A percentile compares a stretch with the other conserved stretches of the same genome.
These are phyloP conservation scores for Brenthis hecate DNA, from an alignment of 2,888 invertebrate genomes.

Conservation along the genomic window DNA sequence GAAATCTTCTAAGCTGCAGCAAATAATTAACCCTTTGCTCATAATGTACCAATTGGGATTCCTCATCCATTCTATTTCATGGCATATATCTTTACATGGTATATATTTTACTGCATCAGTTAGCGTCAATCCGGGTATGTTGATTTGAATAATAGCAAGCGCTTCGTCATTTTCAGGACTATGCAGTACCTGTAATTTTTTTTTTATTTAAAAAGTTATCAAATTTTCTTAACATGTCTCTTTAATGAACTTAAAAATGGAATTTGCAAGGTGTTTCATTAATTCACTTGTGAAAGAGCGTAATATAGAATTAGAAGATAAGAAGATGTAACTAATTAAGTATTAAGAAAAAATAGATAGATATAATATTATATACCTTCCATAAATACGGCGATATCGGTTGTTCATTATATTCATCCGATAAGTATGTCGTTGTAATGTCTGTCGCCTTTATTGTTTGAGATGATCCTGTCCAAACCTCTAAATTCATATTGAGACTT, in stretches of 20 bases:
- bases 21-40: slow-evolving; percentile 54
- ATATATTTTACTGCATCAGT: slow-evolving; percentile 42
- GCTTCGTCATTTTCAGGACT: slow-evolving; percentile 46
- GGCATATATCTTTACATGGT: slow-evolving; percentile 56
- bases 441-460: slow-evolving; percentile 29
- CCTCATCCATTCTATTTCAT: slow-evolving; percentile 51
- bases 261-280: not conserved
- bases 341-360: too few relatives aligned
- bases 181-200: slow-evolving; percentile 55
- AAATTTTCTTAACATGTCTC: too few relatives aligned
- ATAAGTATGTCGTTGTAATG: not conserved
- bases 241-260: not conserved
- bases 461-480: slow-evolving; percentile 52
- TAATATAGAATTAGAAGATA: too few relatives aligned
- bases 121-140: slow-evolving; percentile 52
- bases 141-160: slow-evolving; percentile 60
- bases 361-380: slow-evolving; percentile 52
- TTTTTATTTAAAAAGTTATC: not conserved
- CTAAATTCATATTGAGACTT: slow-evolving; percentile 40
- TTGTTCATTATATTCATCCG: slow-evolving; percentile 37
- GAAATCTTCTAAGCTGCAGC: slow-evolving; percentile 54
- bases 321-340: too few relatives aligned
- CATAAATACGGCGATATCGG: slow-evolving; percentile 53
- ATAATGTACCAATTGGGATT: slow-evolving; percentile 49
- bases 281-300: too few relatives aligned